Evolutionary conservation across 1,140 invertebrate species (phyloP).

Genomic region (Pomacea maculata): DNA sequence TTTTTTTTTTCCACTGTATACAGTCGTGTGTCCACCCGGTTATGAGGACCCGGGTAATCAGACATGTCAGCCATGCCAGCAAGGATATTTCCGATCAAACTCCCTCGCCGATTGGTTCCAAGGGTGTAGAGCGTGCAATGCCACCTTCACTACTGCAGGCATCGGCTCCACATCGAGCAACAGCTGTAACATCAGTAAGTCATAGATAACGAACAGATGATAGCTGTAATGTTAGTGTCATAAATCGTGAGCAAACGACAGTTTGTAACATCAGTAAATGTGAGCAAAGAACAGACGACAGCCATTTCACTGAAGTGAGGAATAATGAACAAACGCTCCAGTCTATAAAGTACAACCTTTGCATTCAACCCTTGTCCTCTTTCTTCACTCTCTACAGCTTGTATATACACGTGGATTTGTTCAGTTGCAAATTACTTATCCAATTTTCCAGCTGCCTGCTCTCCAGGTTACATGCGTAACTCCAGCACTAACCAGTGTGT

Average conservation of each 20-base stretch:
- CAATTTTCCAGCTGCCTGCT: not conserved
- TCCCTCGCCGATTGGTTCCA: not conserved
- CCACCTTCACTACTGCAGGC: not conserved
- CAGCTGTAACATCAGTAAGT: conserved; percentile 6
- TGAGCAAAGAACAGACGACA: too few species aligned
- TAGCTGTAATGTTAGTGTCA: too few species aligned
- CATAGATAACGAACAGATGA: not conserved
- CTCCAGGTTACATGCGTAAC: not conserved
- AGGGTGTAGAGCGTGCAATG: not conserved
- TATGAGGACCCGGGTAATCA: not conserved
- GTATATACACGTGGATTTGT: not conserved
- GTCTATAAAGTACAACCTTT: too few species aligned
- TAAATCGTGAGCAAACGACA: too few species aligned
- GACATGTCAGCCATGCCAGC: not conserved
- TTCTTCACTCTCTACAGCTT: not conserved
- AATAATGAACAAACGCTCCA: too few species aligned
- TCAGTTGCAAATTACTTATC: not conserved
- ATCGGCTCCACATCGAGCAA: not conserved
- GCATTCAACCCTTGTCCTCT: too few species aligned
- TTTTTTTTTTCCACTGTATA: not conserved
- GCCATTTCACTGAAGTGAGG: too few species aligned
- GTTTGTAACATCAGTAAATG: too few species aligned
- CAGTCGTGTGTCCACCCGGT: conserved; percentile 5
- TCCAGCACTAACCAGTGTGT: not conserved
- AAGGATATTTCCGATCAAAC: conserved; percentile 4